Evolutionary conservation across 2,888 invertebrate species (phyloP).

Genomic region (Heliconius cydno): DNA sequence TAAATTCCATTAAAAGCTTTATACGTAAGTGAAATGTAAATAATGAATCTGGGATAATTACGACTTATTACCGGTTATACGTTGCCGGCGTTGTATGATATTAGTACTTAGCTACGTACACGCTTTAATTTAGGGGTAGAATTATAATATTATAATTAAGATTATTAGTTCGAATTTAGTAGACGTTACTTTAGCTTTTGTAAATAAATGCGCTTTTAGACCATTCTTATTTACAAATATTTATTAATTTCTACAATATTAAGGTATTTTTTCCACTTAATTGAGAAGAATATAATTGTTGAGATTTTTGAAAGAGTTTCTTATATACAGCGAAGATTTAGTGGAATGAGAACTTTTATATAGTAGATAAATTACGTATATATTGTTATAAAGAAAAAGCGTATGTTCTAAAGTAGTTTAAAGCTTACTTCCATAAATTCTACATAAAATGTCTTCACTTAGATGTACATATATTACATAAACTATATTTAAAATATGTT

Average conservation of each 20-base stretch:
- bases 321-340: neutral
- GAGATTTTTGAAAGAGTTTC: neutral
- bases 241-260: too few species aligned
- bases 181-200: neutral
- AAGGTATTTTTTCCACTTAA: slow-evolving; percentile 7
- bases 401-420: slow-evolving; percentile 79
- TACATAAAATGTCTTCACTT: slow-evolving; percentile 12
- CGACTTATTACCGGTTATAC: slow-evolving; percentile 74
- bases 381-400: slow-evolving; percentile 67
- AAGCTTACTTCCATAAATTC: slow-evolving; percentile 40
- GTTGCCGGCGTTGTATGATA: slow-evolving; percentile 43
- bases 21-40: slow-evolving; percentile 72
- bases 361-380: slow-evolving; percentile 22
- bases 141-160: slow-evolving; percentile 19
- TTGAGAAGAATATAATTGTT: neutral
- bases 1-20: slow-evolving; percentile 75
- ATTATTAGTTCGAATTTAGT: neutral
- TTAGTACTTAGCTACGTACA: slow-evolving; percentile 33
- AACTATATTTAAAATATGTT: slow-evolving; percentile 1
- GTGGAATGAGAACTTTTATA: slow-evolving; percentile 10
- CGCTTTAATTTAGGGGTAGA: slow-evolving; percentile 28
- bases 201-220: slow-evolving; percentile 20
- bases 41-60: slow-evolving; percentile 81
- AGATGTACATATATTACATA: neutral
- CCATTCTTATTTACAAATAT: neutral